phyloP scores from a whole-genome alignment of 1,140 invertebrate species.

The Magallana angulata region DNA sequence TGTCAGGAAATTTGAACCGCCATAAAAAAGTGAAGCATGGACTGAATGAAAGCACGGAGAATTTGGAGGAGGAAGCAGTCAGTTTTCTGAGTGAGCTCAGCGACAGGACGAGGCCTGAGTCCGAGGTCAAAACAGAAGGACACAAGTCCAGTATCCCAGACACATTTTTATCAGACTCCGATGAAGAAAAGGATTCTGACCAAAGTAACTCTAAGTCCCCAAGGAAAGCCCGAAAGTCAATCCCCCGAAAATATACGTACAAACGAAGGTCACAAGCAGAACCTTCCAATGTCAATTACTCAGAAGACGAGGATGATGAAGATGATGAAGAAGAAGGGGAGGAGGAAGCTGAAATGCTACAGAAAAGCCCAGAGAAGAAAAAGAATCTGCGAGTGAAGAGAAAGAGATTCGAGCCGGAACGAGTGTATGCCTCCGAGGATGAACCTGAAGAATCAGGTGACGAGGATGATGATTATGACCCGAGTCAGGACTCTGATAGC shows the following conservation, averaged over 20 bases:
- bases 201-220: constrained; percentile 46
- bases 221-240: constrained; percentile 64
- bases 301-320: constrained; percentile 29
- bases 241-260: constrained; percentile 56
- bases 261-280: constrained; percentile 24
- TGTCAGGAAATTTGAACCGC: constrained; percentile 74
- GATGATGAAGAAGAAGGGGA: not conserved
- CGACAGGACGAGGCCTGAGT: constrained; percentile 62
- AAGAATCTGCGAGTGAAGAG: not conserved
- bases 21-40: constrained; percentile 78
- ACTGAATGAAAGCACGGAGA: constrained; percentile 72
- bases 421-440: not conserved
- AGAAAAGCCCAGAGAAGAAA: not conserved
- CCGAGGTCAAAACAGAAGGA: constrained; percentile 48
- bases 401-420: not conserved
- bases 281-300: not conserved
- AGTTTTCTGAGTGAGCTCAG: constrained; percentile 70
- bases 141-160: constrained; percentile 45
- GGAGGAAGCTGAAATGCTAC: not conserved
- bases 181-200: constrained; percentile 12
- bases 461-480: not conserved
- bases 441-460: not conserved
- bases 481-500: not conserved
- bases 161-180: constrained; percentile 46
- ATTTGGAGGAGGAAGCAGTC: constrained; percentile 74